A percentile compares a stretch with the other conserved stretches of the same genome.
Evolutionary conservation across 2,113 vertebrate species (phyloP).

Genomic region (Grantiella picta): DNA sequence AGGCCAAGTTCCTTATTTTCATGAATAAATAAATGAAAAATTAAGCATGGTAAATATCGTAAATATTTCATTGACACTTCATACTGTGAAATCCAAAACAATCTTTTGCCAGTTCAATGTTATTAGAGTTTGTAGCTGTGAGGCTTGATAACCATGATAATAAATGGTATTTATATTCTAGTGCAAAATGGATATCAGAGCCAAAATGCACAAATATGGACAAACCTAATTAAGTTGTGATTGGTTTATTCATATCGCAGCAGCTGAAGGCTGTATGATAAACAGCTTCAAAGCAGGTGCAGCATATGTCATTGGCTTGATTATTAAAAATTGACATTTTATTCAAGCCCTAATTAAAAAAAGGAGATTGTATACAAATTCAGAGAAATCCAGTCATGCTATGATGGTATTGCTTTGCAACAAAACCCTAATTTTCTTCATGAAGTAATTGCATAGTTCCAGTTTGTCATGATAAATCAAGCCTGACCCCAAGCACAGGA

Average conservation of each 20-base stretch:
- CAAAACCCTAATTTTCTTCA: background rate
- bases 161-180: background rate
- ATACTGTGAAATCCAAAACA: conserved; percentile 7
- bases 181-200: conserved; percentile 6
- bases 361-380: background rate
- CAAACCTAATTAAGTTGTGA: conserved; percentile 23
- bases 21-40: conserved; percentile 35
- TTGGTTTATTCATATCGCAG: conserved; percentile 26
- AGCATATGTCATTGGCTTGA: background rate
- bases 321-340: conserved; percentile 27
- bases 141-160: background rate
- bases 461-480: background rate
- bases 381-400: background rate
- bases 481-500: background rate
- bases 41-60: conserved; percentile 13
- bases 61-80: conserved; percentile 45
- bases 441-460: background rate
- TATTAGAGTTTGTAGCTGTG: background rate
- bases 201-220: conserved; percentile 10
- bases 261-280: conserved; percentile 27
- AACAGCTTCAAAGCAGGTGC: conserved; percentile 7
- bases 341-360: background rate
- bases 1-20: background rate
- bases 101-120: background rate
- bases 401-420: background rate